Conservation (phyloP, 1,140 invertebrate genomes). For the Cotesia typhae region DNA sequence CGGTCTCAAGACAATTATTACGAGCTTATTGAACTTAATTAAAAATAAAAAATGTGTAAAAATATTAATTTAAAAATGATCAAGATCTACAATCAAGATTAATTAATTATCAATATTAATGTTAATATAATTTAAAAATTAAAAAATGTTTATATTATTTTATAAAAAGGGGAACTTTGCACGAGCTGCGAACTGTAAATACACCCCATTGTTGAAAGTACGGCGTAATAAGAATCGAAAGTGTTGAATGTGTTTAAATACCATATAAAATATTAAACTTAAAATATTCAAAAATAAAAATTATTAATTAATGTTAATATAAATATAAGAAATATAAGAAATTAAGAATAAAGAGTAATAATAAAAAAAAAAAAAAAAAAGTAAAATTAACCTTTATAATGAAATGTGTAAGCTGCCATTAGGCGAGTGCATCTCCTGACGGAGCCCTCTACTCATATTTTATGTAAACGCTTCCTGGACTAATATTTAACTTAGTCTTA, state of each 20-base stretch:
- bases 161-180: constrained; percentile 7
- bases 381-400: neutral
- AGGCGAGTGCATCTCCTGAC: constrained; percentile 25
- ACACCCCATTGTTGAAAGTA: constrained; percentile 24
- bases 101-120: too few relatives aligned
- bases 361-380: neutral
- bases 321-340: constrained; percentile 1
- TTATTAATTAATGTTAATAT: constrained; percentile 18
- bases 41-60: neutral
- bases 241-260: neutral
- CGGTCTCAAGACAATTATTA: too few relatives aligned
- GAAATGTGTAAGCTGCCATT: constrained; percentile 22
- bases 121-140: too few relatives aligned
- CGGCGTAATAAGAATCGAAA: constrained; percentile 10
- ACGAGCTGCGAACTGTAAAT: constrained; percentile 26
- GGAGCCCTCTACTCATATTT: neutral
- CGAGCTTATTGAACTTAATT: constrained; percentile 2
- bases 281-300: neutral
- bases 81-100: too few relatives aligned
- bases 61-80: constrained; percentile 1
- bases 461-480: constrained; percentile 10
- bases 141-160: neutral
- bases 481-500: neutral
- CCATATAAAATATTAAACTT: too few relatives aligned
- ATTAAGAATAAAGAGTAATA: neutral